phyloP scores from a whole-genome alignment of 2,113 vertebrate species.

The Gadus macrocephalus region DNA sequence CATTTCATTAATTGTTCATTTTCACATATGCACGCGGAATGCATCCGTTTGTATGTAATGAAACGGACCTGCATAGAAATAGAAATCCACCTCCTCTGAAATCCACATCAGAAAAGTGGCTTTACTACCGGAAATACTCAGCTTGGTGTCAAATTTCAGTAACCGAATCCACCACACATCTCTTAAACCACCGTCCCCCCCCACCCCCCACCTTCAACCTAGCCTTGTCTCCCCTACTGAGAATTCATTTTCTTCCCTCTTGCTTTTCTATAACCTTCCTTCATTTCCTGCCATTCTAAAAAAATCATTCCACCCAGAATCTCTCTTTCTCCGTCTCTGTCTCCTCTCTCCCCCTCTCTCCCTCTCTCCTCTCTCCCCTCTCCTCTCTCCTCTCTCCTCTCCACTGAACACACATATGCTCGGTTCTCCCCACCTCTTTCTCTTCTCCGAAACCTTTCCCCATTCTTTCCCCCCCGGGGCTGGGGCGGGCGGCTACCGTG shows the following conservation, averaged over 20 bases:
- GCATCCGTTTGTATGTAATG: neutral
- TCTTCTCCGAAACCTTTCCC: conserved; percentile 37
- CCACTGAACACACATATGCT: conserved; percentile 25
- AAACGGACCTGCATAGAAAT: neutral
- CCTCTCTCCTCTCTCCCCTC: no score
- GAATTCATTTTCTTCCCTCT: no score
- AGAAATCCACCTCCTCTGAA: neutral
- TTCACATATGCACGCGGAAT: no score
- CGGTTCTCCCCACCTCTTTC: conserved; percentile 24
- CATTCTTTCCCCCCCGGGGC: conserved; percentile 3
- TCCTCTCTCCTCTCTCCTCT: no score
- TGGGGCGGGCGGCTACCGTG: neutral
- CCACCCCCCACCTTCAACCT: no score
- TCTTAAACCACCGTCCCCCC: neutral
- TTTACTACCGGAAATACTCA: neutral
- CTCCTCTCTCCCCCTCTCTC: no score
- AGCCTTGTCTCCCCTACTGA: no score
- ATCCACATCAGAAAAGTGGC: neutral
- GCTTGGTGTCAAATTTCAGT: conserved; percentile 25
- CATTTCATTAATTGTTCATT: no score
- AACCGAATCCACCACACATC: neutral
- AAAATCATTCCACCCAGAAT: no score
- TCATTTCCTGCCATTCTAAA: no score
- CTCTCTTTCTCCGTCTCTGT: no score
- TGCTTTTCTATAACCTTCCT: no score